phyloP scores from a whole-genome alignment of 2,113 vertebrate genomes.

The Eublepharis macularius region DNA sequence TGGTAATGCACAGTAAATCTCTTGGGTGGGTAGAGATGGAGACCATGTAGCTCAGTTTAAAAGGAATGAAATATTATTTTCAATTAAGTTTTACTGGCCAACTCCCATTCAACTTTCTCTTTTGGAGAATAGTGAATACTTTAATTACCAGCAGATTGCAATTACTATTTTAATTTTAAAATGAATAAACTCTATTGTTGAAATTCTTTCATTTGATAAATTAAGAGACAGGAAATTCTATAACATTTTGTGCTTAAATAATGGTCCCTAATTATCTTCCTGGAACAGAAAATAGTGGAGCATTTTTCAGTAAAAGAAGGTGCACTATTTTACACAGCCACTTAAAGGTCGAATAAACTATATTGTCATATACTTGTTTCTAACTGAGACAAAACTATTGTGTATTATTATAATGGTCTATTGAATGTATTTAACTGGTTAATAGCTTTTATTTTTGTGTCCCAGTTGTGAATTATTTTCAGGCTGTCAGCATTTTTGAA shows the following conservation, averaged over 20 bases:
- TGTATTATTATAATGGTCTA: too few species aligned
- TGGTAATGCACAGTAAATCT: not conserved
- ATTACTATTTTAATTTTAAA: slow-evolving; percentile 18
- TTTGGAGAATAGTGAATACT: not conserved
- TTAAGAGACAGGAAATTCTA: not conserved
- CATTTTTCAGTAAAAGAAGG: not conserved
- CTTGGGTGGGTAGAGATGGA: not conserved
- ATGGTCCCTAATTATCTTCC: not conserved
- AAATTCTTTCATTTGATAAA: not conserved
- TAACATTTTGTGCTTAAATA: not conserved
- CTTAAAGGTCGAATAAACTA: not conserved
- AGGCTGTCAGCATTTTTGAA: not conserved
- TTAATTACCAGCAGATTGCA: not conserved
- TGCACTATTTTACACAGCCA: not conserved
- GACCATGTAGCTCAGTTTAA: not conserved
- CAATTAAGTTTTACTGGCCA: not conserved
- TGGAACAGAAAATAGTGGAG: not conserved
- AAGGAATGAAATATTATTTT: not conserved
- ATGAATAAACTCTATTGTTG: not conserved
- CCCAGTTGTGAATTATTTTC: not conserved
- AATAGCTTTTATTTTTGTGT: not conserved
- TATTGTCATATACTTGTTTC: not conserved
- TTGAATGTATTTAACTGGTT: not conserved
- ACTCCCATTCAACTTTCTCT: not conserved
- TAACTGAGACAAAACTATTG: not conserved